These are phyloP conservation scores for Periophthalmus magnuspinnatus DNA, from an alignment of 2,797 vertebrate genomes.

Conservation along the genomic window DNA sequence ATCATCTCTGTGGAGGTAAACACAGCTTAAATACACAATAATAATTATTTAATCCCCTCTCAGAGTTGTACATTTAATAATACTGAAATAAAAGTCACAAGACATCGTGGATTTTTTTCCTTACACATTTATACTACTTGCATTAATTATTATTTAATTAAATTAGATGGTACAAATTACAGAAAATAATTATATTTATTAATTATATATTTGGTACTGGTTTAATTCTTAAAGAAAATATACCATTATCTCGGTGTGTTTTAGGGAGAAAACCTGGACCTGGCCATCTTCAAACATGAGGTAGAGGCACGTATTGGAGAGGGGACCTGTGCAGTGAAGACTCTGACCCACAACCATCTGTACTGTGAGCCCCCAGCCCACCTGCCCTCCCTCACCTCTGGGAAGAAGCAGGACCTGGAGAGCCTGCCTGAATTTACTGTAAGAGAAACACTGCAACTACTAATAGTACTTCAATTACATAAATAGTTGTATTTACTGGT, in stretches of 20 bases:
- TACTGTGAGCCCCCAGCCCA: constrained; percentile 91
- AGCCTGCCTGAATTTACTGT: constrained; percentile 92
- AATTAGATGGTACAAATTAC: no score
- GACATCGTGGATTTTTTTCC: background rate
- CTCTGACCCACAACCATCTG: constrained; percentile 89
- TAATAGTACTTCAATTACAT: no score
- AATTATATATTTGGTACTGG: no score
- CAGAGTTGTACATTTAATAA: background rate
- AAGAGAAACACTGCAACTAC: constrained; percentile 39
- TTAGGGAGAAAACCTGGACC: constrained; percentile 92
- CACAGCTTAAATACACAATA: background rate
- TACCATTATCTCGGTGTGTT: background rate
- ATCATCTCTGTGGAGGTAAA: constrained; percentile 94
- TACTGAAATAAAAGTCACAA: background rate
- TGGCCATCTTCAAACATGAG: constrained; percentile 93
- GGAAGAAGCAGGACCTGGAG: constrained; percentile 80
- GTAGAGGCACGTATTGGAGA: constrained; percentile 92
- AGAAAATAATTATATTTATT: no score
- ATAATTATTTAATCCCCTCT: background rate
- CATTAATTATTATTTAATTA: no score
- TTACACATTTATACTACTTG: background rate
- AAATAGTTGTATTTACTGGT: no score
- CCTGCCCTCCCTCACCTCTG: constrained; percentile 79
- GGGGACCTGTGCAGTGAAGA: constrained; percentile 89
- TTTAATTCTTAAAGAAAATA: background rate